These are phyloP conservation scores for Nomada fabriciana DNA, from an alignment of 2,888 invertebrate species.

Conservation along the genomic window DNA sequence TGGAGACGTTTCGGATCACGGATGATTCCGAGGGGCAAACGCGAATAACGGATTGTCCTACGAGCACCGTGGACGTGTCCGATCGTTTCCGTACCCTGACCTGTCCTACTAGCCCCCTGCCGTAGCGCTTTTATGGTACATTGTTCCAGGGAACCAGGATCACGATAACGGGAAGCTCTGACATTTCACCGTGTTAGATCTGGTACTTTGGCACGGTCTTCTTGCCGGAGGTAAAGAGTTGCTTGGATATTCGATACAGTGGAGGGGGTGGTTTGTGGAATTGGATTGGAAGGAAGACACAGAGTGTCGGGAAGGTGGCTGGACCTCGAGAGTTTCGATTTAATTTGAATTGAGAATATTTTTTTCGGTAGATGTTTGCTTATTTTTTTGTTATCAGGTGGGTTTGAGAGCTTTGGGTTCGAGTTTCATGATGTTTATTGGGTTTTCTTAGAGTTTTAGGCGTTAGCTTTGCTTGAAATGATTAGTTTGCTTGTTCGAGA, in stretches of 20 bases:
- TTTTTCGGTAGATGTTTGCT: not conserved
- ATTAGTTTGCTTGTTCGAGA: too few relatives aligned
- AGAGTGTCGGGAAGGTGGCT: too few relatives aligned
- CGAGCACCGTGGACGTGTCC: slow-evolving; percentile 31
- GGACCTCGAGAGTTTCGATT: not conserved
- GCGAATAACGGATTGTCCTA: slow-evolving; percentile 55
- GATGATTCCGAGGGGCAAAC: slow-evolving; percentile 53
- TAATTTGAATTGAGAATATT: not conserved
- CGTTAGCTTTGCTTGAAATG: too few relatives aligned
- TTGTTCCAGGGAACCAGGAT: slow-evolving; percentile 46
- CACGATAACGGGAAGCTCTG: slow-evolving; percentile 50
- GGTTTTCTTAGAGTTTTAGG: too few relatives aligned
- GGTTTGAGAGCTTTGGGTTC: too few relatives aligned
- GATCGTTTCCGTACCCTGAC: slow-evolving; percentile 42
- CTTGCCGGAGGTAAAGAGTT: not conserved
- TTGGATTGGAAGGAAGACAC: not conserved
- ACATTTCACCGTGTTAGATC: slow-evolving; percentile 39
- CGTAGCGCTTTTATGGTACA: slow-evolving; percentile 32
- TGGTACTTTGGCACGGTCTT: not conserved
- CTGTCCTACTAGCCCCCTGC: slow-evolving; percentile 46
- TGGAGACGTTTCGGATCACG: slow-evolving; percentile 61
- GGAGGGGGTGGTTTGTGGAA: not conserved
- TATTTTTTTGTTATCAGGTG: too few relatives aligned
- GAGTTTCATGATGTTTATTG: too few relatives aligned
- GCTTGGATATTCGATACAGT: not conserved